Evolutionary conservation across 1,140 invertebrate genomes (phyloP).

Genomic region (Chironomus tepperi): DNA sequence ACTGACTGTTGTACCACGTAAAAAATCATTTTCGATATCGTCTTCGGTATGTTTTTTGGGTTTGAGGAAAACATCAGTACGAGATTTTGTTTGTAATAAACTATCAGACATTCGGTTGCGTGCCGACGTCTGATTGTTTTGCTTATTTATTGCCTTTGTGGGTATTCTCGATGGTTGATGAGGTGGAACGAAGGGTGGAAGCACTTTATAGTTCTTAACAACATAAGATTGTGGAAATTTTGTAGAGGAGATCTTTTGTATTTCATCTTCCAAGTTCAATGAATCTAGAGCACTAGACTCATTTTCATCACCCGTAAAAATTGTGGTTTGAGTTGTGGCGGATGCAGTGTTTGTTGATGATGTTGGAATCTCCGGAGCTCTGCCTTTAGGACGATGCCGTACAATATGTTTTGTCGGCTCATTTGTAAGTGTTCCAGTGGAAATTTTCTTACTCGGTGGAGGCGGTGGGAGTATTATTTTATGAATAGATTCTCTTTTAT

Average conservation of each 20-base stretch:
- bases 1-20: constrained; percentile 37
- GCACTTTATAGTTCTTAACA: not conserved
- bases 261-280: not conserved
- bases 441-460: not conserved
- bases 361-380: not conserved
- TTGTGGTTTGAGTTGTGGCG: not conserved
- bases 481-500: not conserved
- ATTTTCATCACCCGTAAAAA: not conserved
- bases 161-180: constrained; percentile 23
- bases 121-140: not conserved
- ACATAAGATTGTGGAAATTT: constrained; percentile 11
- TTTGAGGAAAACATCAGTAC: constrained; percentile 30
- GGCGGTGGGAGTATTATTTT: constrained; percentile 10
- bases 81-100: not conserved
- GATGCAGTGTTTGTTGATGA: not conserved
- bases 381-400: not conserved
- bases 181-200: constrained; percentile 25
- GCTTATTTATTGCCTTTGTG: constrained; percentile 30
- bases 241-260: not conserved
- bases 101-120: not conserved
- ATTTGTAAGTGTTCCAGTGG: not conserved
- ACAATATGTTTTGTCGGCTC: constrained; percentile 10
- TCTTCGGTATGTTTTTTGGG: constrained; percentile 20
- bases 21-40: constrained; percentile 31
- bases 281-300: constrained; percentile 7